A percentile compares a stretch with the other conserved stretches of the same genome.
Conservation (phyloP, 37 sponge, comb jelly and placozoan genomes). For the Eunapius fragilis region DNA sequence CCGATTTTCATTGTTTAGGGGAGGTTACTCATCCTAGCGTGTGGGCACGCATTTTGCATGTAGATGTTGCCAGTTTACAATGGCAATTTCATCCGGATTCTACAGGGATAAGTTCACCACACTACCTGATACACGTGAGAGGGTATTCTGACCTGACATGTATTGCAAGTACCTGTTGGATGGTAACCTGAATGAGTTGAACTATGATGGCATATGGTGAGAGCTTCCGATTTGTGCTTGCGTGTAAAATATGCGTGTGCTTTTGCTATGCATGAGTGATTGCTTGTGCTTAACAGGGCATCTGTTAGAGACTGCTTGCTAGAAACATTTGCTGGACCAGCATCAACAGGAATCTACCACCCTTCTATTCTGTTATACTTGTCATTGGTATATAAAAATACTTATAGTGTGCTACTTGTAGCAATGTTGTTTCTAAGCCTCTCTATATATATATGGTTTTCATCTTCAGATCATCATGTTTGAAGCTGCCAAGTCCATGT, state of each 20-base stretch:
- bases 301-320: not conserved
- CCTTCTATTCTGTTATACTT: constrained; percentile 57
- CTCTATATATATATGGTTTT: not conserved
- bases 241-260: too few relatives aligned
- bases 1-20: too few relatives aligned
- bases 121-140: constrained; percentile 43
- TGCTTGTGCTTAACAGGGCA: not conserved
- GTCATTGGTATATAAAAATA: too few relatives aligned
- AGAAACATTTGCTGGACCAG: constrained; percentile 66
- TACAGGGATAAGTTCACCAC: constrained; percentile 46
- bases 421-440: too few relatives aligned
- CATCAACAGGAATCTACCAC: constrained; percentile 39
- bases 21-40: too few relatives aligned
- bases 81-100: constrained; percentile 41
- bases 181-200: constrained; percentile 7
- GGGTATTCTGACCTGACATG: constrained; percentile 46
- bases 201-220: constrained; percentile 58
- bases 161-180: constrained; percentile 36
- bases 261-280: not conserved
- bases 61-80: too few relatives aligned
- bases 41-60: too few relatives aligned
- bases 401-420: too few relatives aligned
- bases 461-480: constrained; percentile 50
- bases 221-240: too few relatives aligned
- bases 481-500: constrained; percentile 27